Percentiles rank a stretch among this genome's conserved stretches.
These are phyloP conservation scores for Drosophila biarmipes DNA, from an alignment of 1,140 invertebrate species.

Conservation along the genomic window DNA sequence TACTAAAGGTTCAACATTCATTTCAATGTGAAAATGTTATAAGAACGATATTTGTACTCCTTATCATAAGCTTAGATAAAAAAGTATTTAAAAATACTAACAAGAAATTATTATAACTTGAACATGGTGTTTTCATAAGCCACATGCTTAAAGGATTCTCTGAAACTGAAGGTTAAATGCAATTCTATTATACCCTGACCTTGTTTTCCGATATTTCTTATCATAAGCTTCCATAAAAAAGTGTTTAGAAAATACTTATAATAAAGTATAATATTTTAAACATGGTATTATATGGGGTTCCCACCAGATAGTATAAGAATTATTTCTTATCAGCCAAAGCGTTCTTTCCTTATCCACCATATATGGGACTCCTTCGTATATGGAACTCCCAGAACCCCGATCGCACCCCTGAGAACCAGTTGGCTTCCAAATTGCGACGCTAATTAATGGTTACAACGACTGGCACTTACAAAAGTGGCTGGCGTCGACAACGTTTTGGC, in stretches of 20 bases:
- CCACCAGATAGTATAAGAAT: neutral
- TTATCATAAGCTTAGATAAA: neutral
- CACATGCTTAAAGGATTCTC: too few relatives aligned
- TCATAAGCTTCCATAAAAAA: neutral
- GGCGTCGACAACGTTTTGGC: constrained; percentile 42
- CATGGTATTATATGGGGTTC: neutral
- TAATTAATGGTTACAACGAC: constrained; percentile 50
- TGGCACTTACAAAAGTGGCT: constrained; percentile 45
- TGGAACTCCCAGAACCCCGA: neutral
- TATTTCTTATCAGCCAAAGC: constrained; percentile 1
- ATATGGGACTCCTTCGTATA: constrained; percentile 5
- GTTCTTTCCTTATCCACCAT: constrained; percentile 7
- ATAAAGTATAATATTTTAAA: neutral
- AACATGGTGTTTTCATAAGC: neutral
- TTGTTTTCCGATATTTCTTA: neutral
- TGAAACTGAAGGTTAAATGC: too few relatives aligned
- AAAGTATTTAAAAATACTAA: neutral
- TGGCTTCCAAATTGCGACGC: constrained; percentile 41
- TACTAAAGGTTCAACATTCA: too few relatives aligned
- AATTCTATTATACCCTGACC: neutral
- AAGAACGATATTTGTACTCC: neutral
- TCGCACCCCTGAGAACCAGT: neutral
- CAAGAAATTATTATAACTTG: neutral
- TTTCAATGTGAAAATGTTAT: too few relatives aligned
- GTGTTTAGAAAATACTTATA: neutral